Evolutionary conservation across 2,888 invertebrate species (phyloP).

Genomic region (Calliphora vomitoria): DNA sequence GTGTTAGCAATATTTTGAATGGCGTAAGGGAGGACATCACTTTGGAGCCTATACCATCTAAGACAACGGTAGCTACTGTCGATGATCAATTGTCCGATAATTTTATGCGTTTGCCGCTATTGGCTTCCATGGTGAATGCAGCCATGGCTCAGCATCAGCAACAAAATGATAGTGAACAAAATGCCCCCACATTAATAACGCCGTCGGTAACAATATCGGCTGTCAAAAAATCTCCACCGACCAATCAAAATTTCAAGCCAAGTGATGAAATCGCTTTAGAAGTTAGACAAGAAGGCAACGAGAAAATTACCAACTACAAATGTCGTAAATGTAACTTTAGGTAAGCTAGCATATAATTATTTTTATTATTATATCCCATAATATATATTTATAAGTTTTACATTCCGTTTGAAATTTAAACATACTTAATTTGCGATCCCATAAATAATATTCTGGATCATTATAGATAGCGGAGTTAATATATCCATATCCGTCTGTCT

Average conservation of each 20-base stretch:
- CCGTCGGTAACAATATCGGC: conserved; percentile 82
- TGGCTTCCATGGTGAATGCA: conserved; percentile 82
- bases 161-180: conserved; percentile 77
- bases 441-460: too few species aligned
- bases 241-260: conserved; percentile 85
- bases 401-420: too few species aligned
- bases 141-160: conserved; percentile 81
- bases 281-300: conserved; percentile 84
- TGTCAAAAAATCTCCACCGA: conserved; percentile 84
- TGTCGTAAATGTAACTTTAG: conserved; percentile 96
- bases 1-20: conserved; percentile 73
- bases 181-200: conserved; percentile 79
- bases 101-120: conserved; percentile 80
- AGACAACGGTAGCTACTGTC: conserved; percentile 50
- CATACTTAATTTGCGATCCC: too few species aligned
- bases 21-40: conserved; percentile 81
- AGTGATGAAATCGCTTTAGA: conserved; percentile 86
- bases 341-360: conserved; percentile 84
- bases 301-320: conserved; percentile 92
- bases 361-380: too few species aligned
- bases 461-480: too few species aligned
- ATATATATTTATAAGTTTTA: too few species aligned
- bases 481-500: too few species aligned
- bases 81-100: conserved; percentile 78
- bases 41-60: conserved; percentile 78